A percentile compares a stretch with the other conserved stretches of the same genome.
These are phyloP conservation scores for Rhimphoctona megacephalus DNA, from an alignment of 2,888 invertebrate species.

Conservation along the genomic window DNA sequence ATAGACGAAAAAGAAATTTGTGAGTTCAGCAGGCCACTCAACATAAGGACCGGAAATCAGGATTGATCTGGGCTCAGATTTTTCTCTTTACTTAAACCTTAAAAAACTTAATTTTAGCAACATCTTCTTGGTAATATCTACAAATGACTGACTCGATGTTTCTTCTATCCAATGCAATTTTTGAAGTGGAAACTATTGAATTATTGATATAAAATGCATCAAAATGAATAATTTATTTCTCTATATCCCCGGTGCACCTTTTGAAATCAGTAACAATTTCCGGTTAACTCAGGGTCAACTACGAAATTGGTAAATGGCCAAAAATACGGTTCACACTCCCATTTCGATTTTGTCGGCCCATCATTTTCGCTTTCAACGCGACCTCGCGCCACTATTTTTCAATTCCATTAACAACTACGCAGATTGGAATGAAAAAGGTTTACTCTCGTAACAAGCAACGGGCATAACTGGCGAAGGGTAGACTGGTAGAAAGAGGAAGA, in stretches of 20 bases:
- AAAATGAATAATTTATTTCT: not conserved
- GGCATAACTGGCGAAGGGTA: slow-evolving; percentile 5
- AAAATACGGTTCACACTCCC: slow-evolving; percentile 25
- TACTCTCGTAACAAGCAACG: not conserved
- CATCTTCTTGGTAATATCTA: no score
- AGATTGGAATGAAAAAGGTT: slow-evolving; percentile 66
- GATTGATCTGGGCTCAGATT: not conserved
- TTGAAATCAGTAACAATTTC: not conserved
- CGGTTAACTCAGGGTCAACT: not conserved
- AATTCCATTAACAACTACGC: slow-evolving; percentile 68
- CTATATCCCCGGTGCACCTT: not conserved
- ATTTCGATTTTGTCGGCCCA: slow-evolving; percentile 62
- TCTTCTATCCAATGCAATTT: not conserved
- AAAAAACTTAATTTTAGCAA: not conserved
- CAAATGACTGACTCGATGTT: not conserved
- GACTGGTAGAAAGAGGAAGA: slow-evolving; percentile 46
- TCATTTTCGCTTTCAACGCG: not conserved
- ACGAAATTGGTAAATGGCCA: slow-evolving; percentile 13
- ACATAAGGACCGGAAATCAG: slow-evolving; percentile 39
- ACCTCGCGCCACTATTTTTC: not conserved
- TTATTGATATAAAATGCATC: not conserved
- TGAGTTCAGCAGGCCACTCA: slow-evolving; percentile 20
- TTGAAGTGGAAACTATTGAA: not conserved
- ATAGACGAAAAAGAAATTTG: not conserved
- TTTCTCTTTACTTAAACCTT: no score